Base-by-base conservation (phyloP, 2,113 vertebrate genomes). In the Gasterosteus nipponicus region DNA sequence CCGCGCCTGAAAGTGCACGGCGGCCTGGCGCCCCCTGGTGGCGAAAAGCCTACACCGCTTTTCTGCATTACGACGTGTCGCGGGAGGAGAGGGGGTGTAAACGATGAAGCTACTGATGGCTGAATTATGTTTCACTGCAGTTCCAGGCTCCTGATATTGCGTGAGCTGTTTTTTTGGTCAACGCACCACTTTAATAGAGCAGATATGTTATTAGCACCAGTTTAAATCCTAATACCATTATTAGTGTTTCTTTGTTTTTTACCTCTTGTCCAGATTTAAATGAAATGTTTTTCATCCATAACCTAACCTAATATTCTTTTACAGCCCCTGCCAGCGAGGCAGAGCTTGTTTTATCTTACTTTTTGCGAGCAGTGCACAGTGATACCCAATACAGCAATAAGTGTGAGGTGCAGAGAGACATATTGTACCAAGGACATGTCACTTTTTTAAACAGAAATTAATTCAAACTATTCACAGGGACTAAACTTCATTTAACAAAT, bases 1-100 rank as follows among this genome's bases (percentile, higher is more conserved):
- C 5, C 2, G 10, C 63, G 3, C 2, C 33, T 7, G 12, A 29
- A 26, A 49, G 41, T 2, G 5, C 39, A 69, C 22, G 22, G 19
- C n/a, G 10, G 51, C 3, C 79, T 14, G 77, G 78, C 86, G 78
- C 2, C 89, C 82, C 79, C 86, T 84, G 77, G 87, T 15, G 12
- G 11, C 2, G 39, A 63, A 1, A 2, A 38, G 35, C 35, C 35
- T 7, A 12, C 19, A 2, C 7, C 1, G 2, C 26, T 7, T 1
- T 26, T 26, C 10, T 2, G 2, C 41, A 42, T 42, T 42, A 42
- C 39, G 16, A 38, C 59, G 47, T 38, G 33, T 46, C 2, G 53
- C 58, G 56, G 56, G 7, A 9, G 49, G 49, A 46, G 67, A 71
- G 4, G 3, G 16, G 44, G 44, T 10, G 35, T 31, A 46, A 42